Evolutionary conservation across 2,888 invertebrate species (phyloP).

Genomic region (Lasioglossum leucozonium): DNA sequence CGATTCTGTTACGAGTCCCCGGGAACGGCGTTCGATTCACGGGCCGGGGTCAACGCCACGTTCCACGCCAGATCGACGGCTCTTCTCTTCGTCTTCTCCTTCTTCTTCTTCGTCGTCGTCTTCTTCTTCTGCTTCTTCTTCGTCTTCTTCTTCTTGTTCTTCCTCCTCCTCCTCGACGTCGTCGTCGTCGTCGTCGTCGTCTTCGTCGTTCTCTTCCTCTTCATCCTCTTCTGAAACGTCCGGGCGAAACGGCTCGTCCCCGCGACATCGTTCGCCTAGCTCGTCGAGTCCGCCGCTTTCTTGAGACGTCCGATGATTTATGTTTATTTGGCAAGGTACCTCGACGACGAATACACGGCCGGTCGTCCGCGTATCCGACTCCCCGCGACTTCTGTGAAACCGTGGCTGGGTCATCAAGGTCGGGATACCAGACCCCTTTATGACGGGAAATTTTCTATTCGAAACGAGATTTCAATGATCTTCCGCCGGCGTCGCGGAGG

Average conservation of each 20-base stretch:
- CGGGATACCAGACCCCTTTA: slow-evolving; percentile 17
- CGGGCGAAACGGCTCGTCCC: slow-evolving; percentile 25
- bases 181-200: not conserved
- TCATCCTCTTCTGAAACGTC: slow-evolving; percentile 30
- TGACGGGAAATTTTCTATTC: slow-evolving; percentile 20
- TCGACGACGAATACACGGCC: not conserved
- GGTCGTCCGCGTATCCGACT: not conserved
- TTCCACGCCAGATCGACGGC: slow-evolving; percentile 59
- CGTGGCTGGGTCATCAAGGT: slow-evolving; percentile 14
- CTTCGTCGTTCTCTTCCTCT: not conserved
- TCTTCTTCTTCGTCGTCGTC: not conserved
- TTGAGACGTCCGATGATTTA: slow-evolving; percentile 24
- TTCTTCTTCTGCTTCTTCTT: not conserved
- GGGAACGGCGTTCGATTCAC: slow-evolving; percentile 67
- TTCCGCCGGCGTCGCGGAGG: slow-evolving; percentile 2
- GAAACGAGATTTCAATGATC: slow-evolving; percentile 21
- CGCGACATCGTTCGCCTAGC: slow-evolving; percentile 27
- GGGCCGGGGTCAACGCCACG: slow-evolving; percentile 66
- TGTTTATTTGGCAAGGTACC: slow-evolving; percentile 24
- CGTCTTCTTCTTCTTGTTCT: not conserved
- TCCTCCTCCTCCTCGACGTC: slow-evolving; percentile 8
- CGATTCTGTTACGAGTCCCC: slow-evolving; percentile 72
- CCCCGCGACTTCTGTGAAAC: slow-evolving; percentile 24
- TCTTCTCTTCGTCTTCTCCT: not conserved
- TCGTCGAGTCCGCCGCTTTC: slow-evolving; percentile 5